These are phyloP conservation scores for Poecile atricapillus DNA, from an alignment of 2,113 vertebrate genomes.

Conservation along the genomic window DNA sequence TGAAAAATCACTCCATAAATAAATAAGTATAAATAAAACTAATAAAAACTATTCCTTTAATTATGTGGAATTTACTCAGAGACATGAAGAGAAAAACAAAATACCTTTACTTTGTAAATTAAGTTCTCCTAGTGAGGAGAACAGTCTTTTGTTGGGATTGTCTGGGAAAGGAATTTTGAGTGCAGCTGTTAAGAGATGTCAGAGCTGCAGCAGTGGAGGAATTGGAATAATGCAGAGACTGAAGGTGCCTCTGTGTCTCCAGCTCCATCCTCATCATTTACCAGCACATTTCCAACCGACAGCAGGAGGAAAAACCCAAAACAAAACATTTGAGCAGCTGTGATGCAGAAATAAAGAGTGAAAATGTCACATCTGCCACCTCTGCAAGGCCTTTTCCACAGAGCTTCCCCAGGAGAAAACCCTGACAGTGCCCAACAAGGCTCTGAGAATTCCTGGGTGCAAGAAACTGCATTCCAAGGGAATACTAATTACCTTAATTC, in stretches of 20 bases:
- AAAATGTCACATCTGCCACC: not conserved
- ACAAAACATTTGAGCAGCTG: not conserved
- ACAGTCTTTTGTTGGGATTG: not conserved
- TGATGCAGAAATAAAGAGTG: not conserved
- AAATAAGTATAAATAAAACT: not conserved
- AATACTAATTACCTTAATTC: not conserved
- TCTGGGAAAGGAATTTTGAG: not conserved
- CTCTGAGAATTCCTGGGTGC: not conserved
- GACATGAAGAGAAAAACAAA: not conserved
- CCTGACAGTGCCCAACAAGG: not conserved
- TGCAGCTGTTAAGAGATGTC: not conserved
- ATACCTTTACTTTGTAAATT: not conserved
- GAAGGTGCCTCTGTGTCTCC: not conserved
- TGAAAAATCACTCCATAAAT: not conserved
- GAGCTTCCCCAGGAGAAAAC: not conserved
- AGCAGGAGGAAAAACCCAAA: not conserved
- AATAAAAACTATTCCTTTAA: not conserved
- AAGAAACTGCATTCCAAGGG: fast-evolving
- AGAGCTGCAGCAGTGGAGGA: not conserved
- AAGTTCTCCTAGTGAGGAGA: not conserved
- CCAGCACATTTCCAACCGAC: too few species aligned
- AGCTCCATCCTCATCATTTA: not conserved
- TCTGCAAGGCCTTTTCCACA: not conserved
- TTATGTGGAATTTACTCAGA: not conserved
- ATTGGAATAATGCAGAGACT: not conserved